These are phyloP conservation scores for Nebria brevicollis DNA, from an alignment of 2,888 invertebrate species.

Conservation along the genomic window DNA sequence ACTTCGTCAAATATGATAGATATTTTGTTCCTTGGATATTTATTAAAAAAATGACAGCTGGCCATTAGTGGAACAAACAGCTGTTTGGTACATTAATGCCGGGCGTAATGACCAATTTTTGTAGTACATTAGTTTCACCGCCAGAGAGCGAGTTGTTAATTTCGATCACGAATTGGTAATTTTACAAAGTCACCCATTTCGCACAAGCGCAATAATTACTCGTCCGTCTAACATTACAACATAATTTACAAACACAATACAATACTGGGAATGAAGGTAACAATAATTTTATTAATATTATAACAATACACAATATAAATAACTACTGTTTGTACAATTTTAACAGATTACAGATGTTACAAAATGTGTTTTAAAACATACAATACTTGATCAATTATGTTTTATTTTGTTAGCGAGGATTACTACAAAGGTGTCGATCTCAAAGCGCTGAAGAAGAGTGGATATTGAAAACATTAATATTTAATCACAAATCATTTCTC, in stretches of 20 bases:
- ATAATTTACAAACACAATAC: conserved; percentile 12
- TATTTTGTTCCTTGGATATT: too few relatives aligned
- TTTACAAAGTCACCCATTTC: background rate
- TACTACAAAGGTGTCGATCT: conserved; percentile 92
- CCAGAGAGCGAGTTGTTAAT: too few relatives aligned
- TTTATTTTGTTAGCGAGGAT: conserved; percentile 75
- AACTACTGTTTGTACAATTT: background rate
- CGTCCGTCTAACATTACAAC: conserved; percentile 11
- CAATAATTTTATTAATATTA: conserved; percentile 3
- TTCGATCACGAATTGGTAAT: too few relatives aligned
- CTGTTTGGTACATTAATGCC: too few relatives aligned
- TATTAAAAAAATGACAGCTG: too few relatives aligned
- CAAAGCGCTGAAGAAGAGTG: conserved; percentile 86
- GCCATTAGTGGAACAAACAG: too few relatives aligned
- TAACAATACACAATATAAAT: conserved; percentile 13
- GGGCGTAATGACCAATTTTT: too few relatives aligned
- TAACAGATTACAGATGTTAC: conserved; percentile 4
- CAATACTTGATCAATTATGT: conserved; percentile 23
- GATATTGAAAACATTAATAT: conserved; percentile 66
- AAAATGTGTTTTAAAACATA: background rate
- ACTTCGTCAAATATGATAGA: too few relatives aligned
- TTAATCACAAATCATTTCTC: conserved; percentile 31
- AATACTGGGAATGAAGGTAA: conserved; percentile 17
- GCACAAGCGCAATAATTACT: background rate
- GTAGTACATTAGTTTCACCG: too few relatives aligned